A percentile compares a stretch with the other conserved stretches of the same genome.
These are phyloP conservation scores for Candidula unifasciata DNA, from an alignment of 2,888 invertebrate species.

Conservation along the genomic window DNA sequence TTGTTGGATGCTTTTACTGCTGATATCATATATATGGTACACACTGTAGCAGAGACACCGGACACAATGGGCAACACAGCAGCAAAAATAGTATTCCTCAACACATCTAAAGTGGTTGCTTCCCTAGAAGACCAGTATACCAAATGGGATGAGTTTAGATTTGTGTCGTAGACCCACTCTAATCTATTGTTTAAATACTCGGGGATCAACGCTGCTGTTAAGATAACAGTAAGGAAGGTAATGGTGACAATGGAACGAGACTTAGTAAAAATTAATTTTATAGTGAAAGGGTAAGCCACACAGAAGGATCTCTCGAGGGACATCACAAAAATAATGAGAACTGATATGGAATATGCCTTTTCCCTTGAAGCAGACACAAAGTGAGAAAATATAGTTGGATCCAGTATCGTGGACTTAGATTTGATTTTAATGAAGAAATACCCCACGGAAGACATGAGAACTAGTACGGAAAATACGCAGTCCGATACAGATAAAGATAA, in stretches of 20 bases:
- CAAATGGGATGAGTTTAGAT: background rate
- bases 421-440: background rate
- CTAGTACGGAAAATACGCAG: background rate
- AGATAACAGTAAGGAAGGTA: background rate
- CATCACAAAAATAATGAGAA: background rate
- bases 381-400: background rate
- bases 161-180: background rate
- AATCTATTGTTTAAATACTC: background rate
- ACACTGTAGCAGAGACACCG: background rate
- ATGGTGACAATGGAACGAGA: background rate
- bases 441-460: background rate
- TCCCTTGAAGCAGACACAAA: background rate
- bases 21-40: background rate
- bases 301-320: slow-evolving; percentile 15
- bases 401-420: background rate
- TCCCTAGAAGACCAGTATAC: background rate
- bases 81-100: background rate
- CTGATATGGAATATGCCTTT: background rate
- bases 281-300: background rate
- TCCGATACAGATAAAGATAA: background rate
- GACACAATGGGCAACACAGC: background rate
- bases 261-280: slow-evolving; percentile 3
- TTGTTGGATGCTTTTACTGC: background rate
- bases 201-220: background rate
- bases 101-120: background rate